These are phyloP conservation scores for Sitta europaea DNA, from an alignment of 2,113 vertebrate genomes.

Conservation along the genomic window DNA sequence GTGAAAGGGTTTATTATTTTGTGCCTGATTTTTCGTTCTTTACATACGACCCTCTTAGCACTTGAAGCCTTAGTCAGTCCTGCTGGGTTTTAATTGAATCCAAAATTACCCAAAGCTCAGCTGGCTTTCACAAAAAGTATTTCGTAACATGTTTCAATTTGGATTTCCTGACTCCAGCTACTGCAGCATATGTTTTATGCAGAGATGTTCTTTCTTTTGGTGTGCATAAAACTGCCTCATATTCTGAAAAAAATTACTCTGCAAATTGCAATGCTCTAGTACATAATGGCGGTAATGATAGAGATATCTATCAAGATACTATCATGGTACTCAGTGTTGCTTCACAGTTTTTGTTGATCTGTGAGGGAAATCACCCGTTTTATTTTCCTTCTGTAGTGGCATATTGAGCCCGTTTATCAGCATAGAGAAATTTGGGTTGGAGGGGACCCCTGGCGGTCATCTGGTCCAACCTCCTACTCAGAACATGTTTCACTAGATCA, in stretches of 20 bases:
- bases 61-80: not conserved
- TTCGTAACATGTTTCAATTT: not conserved
- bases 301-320: not conserved
- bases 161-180: not conserved
- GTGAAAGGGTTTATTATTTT: not conserved
- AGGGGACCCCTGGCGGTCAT: conserved; percentile 1
- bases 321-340: not conserved
- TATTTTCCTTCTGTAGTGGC: not conserved
- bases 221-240: not conserved
- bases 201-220: not conserved
- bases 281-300: not conserved
- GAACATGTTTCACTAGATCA: not conserved
- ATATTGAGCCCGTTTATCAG: not conserved
- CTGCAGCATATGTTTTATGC: not conserved
- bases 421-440: not conserved
- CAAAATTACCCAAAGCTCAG: not conserved
- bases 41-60: not conserved
- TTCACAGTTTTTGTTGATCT: not conserved
- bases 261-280: not conserved
- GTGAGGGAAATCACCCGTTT: not conserved
- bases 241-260: not conserved
- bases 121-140: not conserved
- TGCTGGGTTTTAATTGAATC: not conserved
- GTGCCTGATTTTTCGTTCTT: not conserved
- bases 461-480: not conserved